Percentiles rank a stretch among this genome's conserved stretches.
phyloP scores from a whole-genome alignment of 2,797 vertebrate genomes.

The Acropternis orthonyx region DNA sequence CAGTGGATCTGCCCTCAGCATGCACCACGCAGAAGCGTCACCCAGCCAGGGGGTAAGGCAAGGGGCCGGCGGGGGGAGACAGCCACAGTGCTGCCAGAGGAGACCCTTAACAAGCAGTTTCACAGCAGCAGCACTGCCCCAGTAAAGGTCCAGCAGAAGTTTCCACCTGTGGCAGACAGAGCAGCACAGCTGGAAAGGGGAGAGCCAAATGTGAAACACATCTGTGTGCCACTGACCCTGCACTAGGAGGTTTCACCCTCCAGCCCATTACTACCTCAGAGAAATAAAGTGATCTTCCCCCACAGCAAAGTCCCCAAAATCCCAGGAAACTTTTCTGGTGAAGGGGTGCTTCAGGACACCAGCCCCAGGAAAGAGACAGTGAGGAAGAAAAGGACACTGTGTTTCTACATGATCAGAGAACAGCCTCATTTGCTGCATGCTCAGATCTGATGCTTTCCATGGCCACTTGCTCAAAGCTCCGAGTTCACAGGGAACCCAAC shows the following conservation, averaged over 20 bases:
- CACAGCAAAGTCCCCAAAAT: background rate
- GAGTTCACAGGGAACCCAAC: background rate
- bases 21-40: background rate
- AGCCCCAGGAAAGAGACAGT: background rate
- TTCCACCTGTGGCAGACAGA: background rate
- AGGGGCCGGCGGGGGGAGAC: background rate
- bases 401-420: background rate
- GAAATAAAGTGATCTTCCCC: background rate
- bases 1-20: background rate
- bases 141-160: background rate
- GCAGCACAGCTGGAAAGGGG: accelerated
- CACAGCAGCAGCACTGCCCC: background rate
- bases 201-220: background rate
- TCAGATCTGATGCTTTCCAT: background rate
- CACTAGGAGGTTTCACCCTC: background rate
- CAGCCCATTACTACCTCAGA: background rate
- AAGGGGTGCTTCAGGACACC: background rate
- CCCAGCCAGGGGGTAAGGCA: accelerated
- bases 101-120: background rate
- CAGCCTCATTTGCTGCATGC: background rate
- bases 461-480: background rate
- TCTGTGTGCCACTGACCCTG: background rate
- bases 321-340: background rate
- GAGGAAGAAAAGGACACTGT: background rate
- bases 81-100: background rate